A percentile compares a stretch with the other conserved stretches of the same genome.
Evolutionary conservation across 2,113 vertebrate species (phyloP).

Genomic region (Alexandromys fortis): DNA sequence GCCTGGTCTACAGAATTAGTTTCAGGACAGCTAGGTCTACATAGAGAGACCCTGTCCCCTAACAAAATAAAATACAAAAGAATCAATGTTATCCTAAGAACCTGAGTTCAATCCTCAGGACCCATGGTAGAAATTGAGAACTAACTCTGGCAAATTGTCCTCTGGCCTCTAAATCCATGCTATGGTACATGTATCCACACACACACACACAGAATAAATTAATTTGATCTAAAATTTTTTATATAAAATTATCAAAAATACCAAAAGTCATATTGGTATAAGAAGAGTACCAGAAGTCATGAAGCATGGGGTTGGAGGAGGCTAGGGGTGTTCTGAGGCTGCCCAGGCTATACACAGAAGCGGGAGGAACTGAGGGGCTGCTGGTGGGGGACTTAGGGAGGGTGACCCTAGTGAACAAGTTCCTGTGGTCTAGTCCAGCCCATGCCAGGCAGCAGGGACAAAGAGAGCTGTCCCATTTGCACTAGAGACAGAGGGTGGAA

Average conservation of each 20-base stretch:
- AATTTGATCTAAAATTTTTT: not conserved
- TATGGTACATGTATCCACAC: not conserved
- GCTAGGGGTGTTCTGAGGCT: not conserved
- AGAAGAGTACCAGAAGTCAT: not conserved
- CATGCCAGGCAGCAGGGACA: not conserved
- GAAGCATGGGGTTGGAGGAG: not conserved
- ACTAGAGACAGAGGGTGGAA: not conserved
- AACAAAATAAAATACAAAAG: not conserved
- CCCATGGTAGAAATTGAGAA: not conserved
- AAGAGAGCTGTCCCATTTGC: not conserved
- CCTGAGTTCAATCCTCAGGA: not conserved
- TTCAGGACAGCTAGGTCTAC: not conserved
- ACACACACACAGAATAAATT: not conserved
- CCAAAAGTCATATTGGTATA: not conserved
- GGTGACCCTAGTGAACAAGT: not conserved
- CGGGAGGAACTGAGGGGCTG: not conserved
- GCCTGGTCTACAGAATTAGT: not conserved
- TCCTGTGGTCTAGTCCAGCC: not conserved
- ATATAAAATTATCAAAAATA: not conserved
- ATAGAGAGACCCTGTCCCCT: not conserved
- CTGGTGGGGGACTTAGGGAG: not conserved
- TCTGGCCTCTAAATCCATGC: not conserved
- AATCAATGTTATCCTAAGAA: not conserved
- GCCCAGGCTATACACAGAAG: rapidly evolving
- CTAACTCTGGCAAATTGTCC: not conserved